Base-by-base conservation (phyloP, 2,797 vertebrate species). In the Pangasius sanitwongsei region DNA sequence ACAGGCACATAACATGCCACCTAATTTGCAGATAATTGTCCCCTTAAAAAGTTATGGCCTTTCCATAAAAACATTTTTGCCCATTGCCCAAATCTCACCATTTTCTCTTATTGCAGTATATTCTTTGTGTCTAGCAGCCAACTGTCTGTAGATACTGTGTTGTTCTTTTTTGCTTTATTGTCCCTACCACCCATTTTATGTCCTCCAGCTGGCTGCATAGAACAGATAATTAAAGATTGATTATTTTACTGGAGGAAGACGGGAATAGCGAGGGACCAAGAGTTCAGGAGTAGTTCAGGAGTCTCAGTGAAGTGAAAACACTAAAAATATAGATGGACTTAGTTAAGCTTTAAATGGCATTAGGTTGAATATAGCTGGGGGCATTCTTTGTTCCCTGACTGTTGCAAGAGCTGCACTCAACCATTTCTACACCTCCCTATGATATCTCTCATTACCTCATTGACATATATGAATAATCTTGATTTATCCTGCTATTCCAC, bases 361-460 rank as follows among this genome's bases (percentile, higher is more conserved):
- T 63, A 28, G 23, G 61, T 63, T 28, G 61, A 63, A 63, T 63
- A 8, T 25, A 11, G 61, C 8, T 63, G 61, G 61, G 6, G 25
- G 2, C 25, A 63, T 3, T 63, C 61, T 61, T 61, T 25, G 25
- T 28, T 63, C 25, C 25, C 25, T 25, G 20, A 86, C 89, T 63
- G 69, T 77, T 85, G 11, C 77, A 87, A 55, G 78, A 89, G 89
- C 89, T 75, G 80, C 86, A 53, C 77, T 50, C 44, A 55, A 20
- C 82, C 69, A 63, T 63, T 63, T 63, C 61, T 63, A 63, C 25
- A 63, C 25, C 61, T 63, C 48, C 53, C 50, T 81, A 20, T 80
- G 34, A 91, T 86, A 78, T 86, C 89, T 87, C 89, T 91, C 86
- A 86, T 92, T 92, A 90, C 89, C 77, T 91, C 48, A 88, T 87